Conservation (phyloP, 2,797 vertebrate genomes). For the Furcifer pardalis region DNA sequence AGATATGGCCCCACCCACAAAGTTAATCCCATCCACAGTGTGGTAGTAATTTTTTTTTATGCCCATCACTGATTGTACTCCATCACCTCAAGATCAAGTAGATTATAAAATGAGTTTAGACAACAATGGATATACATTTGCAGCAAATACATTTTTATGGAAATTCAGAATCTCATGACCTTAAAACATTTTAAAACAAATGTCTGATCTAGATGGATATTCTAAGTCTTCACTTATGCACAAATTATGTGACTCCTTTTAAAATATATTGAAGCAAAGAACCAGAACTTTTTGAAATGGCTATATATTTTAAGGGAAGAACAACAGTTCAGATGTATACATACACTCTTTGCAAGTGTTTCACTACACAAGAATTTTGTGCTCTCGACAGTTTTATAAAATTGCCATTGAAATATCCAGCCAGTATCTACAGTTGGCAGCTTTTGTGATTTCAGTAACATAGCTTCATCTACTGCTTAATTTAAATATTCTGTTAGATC, state of each 20-base stretch:
- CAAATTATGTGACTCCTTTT: neutral
- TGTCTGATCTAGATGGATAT: neutral
- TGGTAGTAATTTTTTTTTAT: too few species aligned
- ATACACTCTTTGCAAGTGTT: neutral
- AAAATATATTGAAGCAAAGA: neutral
- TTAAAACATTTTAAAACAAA: constrained; percentile 30
- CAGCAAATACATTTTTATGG: neutral
- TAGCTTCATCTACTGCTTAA: neutral
- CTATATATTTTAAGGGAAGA: neutral
- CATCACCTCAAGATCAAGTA: neutral
- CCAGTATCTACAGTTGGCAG: neutral
- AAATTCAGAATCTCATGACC: neutral
- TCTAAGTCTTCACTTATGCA: neutral
- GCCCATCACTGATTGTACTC: neutral
- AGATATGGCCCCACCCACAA: too few species aligned
- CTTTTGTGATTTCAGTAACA: neutral
- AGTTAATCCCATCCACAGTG: too few species aligned
- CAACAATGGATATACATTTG: neutral
- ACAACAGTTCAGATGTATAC: neutral
- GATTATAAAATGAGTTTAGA: neutral
- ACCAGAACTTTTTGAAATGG: neutral
- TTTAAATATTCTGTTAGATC: neutral
- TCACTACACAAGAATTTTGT: neutral
- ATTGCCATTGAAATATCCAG: neutral
- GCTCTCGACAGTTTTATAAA: neutral